Conservation (phyloP, 1,140 invertebrate species). For the Carposina sasakii region DNA sequence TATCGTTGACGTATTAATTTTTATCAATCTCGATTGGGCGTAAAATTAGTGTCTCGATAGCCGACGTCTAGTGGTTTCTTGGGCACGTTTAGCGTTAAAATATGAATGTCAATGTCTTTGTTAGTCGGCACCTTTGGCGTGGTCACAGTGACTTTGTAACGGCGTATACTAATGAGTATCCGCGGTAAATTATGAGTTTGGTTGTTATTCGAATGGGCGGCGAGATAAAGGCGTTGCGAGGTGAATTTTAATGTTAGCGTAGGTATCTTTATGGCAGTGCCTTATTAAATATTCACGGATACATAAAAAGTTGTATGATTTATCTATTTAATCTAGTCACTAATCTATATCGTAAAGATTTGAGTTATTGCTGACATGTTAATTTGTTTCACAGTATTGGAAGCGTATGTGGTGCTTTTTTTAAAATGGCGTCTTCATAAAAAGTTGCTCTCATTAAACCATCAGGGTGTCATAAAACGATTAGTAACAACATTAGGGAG, state of each 20-base stretch:
- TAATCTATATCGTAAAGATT: no score
- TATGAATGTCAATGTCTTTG: slow-evolving; percentile 61
- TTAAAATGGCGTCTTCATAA: no score
- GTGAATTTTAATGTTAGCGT: slow-evolving; percentile 47
- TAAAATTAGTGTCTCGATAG: slow-evolving; percentile 56
- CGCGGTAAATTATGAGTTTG: slow-evolving; percentile 51
- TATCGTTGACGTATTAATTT: slow-evolving; percentile 60
- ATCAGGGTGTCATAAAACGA: slow-evolving; percentile 62
- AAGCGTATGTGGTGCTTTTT: no score
- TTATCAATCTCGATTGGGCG: slow-evolving; percentile 61
- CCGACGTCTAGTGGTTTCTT: slow-evolving; percentile 46
- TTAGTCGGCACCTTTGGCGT: slow-evolving; percentile 44
- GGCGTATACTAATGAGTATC: slow-evolving; percentile 55
- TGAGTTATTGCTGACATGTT: no score
- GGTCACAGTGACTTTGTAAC: slow-evolving; percentile 40
- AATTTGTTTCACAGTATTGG: no score
- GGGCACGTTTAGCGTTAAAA: slow-evolving; percentile 58
- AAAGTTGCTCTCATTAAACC: slow-evolving; percentile 42
- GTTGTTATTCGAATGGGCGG: slow-evolving; percentile 47
- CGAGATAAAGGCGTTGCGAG: slow-evolving; percentile 54
- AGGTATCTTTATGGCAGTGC: slow-evolving; percentile 25
- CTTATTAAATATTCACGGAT: slow-evolving; percentile 32
- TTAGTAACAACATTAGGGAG: slow-evolving; percentile 45
- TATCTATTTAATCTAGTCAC: no score
- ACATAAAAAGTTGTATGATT: slow-evolving; percentile 29